A percentile compares a stretch with the other conserved stretches of the same genome.
phyloP scores from a whole-genome alignment of 2,797 vertebrate genomes.

The Pantherophis vulpinus region DNA sequence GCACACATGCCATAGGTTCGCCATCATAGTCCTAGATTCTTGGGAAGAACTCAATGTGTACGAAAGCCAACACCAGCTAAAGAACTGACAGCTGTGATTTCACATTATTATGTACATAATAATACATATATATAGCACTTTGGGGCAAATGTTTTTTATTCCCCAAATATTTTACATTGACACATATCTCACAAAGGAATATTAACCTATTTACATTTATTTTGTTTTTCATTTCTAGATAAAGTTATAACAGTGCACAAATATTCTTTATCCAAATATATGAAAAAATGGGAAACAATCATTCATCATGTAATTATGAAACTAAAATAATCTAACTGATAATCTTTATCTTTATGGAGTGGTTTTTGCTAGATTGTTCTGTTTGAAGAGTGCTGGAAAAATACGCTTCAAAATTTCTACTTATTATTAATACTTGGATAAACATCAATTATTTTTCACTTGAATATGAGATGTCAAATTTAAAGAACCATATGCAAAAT shows the following conservation, averaged over 20 bases:
- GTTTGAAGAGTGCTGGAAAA: constrained; percentile 50
- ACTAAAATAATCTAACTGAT: constrained; percentile 50
- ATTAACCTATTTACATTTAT: neutral
- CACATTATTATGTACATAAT: no score
- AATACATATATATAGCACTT: neutral
- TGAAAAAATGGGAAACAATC: constrained; percentile 33
- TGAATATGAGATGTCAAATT: constrained; percentile 52
- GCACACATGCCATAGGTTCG: no score
- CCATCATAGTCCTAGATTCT: neutral
- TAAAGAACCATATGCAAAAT: constrained; percentile 40
- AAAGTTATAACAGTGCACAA: neutral
- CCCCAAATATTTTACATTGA: neutral
- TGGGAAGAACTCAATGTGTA: neutral
- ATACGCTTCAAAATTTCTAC: constrained; percentile 60
- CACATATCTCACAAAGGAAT: neutral
- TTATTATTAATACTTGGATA: constrained; percentile 55
- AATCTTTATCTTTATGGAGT: constrained; percentile 39
- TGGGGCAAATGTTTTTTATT: neutral
- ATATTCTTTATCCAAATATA: neutral
- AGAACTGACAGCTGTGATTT: no score
- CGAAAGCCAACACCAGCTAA: neutral
- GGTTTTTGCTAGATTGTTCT: constrained; percentile 56
- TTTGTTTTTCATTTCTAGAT: neutral
- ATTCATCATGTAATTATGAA: neutral
- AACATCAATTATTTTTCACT: neutral